phyloP scores from a whole-genome alignment of 2,888 invertebrate genomes.

The Drosophila hamatofila region DNA sequence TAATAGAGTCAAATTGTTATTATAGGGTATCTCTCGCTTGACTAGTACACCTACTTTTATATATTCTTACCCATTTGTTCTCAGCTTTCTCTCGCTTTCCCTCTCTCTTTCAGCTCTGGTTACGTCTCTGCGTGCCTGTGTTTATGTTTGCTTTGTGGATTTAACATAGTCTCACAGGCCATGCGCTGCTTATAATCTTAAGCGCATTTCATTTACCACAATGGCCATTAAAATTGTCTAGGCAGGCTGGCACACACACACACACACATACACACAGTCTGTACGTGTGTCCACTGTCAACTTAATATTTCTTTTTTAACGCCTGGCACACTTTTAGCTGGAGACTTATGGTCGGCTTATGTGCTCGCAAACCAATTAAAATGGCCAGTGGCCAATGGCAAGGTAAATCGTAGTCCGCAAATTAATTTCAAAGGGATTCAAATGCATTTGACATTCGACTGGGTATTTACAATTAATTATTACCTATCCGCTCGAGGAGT shows the following conservation, averaged over 20 bases:
- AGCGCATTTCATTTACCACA: slow-evolving; percentile 80
- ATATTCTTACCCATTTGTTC: slow-evolving; percentile 13
- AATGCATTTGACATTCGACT: slow-evolving; percentile 13
- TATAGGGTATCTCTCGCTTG: neutral
- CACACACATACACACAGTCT: slow-evolving; percentile 5
- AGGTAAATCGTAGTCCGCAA: slow-evolving; percentile 47
- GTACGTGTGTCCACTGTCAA: slow-evolving; percentile 40
- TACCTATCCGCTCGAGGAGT: neutral
- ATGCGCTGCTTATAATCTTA: slow-evolving; percentile 71
- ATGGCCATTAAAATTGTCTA: slow-evolving; percentile 72
- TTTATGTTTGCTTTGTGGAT: slow-evolving; percentile 74
- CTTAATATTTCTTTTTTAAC: slow-evolving; percentile 37
- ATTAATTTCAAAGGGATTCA: slow-evolving; percentile 70
- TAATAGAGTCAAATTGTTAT: no score
- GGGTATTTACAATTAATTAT: slow-evolving; percentile 9
- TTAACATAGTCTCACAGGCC: slow-evolving; percentile 62
- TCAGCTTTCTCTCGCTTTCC: slow-evolving; percentile 10
- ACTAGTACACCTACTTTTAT: neutral
- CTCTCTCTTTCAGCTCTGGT: slow-evolving; percentile 3
- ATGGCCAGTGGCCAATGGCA: slow-evolving; percentile 67
- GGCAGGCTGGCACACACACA: slow-evolving; percentile 31
- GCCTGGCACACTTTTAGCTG: slow-evolving; percentile 45
- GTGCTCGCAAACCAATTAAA: slow-evolving; percentile 75
- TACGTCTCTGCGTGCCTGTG: slow-evolving; percentile 52
- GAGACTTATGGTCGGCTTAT: slow-evolving; percentile 70